Percentiles rank a stretch among this genome's conserved stretches.
phyloP scores from a whole-genome alignment of 2,888 invertebrate genomes.

The Heteropelma amictum region DNA sequence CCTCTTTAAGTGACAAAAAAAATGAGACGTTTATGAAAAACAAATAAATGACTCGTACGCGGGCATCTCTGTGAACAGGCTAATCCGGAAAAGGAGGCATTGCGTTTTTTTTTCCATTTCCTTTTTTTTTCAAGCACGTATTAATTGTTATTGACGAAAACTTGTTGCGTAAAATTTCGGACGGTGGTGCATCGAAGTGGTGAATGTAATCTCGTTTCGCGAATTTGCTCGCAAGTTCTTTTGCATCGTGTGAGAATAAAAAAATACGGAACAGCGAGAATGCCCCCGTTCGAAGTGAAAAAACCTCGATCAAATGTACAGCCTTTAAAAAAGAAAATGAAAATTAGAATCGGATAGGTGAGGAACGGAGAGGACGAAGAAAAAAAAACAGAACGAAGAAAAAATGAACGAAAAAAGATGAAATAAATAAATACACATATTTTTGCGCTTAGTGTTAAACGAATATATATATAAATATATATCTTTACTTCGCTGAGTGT shows the following conservation, averaged over 20 bases:
- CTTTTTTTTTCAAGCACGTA: slow-evolving; percentile 6
- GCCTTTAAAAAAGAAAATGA: slow-evolving; percentile 27
- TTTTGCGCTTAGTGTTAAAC: slow-evolving; percentile 54
- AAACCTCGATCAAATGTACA: slow-evolving; percentile 46
- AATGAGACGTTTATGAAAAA: too few species aligned
- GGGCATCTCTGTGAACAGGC: not conserved
- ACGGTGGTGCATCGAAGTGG: slow-evolving; percentile 32
- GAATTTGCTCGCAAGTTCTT: slow-evolving; percentile 44
- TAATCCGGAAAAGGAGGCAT: not conserved
- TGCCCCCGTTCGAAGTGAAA: slow-evolving; percentile 10
- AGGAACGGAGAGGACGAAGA: not conserved
- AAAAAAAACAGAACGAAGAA: slow-evolving; percentile 27
- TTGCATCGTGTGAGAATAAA: slow-evolving; percentile 23
- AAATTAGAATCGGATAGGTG: slow-evolving; percentile 6
- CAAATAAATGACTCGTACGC: too few species aligned
- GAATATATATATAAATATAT: too few species aligned
- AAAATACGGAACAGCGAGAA: slow-evolving; percentile 11
- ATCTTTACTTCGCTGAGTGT: slow-evolving; percentile 50
- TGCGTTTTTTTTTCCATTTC: too few species aligned
- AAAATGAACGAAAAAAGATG: slow-evolving; percentile 12
- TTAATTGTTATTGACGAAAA: slow-evolving; percentile 21
- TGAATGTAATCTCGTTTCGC: too few species aligned
- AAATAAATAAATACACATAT: slow-evolving; percentile 36
- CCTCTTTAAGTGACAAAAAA: too few species aligned
- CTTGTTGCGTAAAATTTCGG: slow-evolving; percentile 39